Base-by-base conservation (phyloP, 2,797 vertebrate genomes). In the Hirundo rustica region DNA sequence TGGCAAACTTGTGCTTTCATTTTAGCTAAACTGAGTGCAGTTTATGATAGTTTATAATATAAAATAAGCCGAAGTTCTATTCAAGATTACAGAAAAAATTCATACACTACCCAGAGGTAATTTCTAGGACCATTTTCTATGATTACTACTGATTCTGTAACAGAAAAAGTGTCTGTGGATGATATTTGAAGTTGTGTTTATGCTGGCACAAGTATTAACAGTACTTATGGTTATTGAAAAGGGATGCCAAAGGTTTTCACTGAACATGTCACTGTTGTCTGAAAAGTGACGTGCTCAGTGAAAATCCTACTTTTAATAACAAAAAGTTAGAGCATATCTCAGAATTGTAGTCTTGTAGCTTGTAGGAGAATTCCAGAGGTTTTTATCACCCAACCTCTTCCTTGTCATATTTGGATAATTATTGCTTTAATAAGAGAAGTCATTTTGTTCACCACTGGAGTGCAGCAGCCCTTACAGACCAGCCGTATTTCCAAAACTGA, bases 81-180 rank as follows among this genome's bases (percentile, higher is more conserved):
- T 82, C 61, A 87, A 79, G 23, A 3, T 27, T 42, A 45, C 32
- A n/a, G 16, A 78, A 62, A 75, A 75, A 55, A 66, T n/a, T 51
- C 8, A 36, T 50, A 44, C 0, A 0, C 20, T 26, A 26, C 11
- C 5, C 19, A 61, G 17, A 62, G 4, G 47, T 50, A 50, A 73
- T 76, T 93, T 73, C 53, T 73, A 32, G 19, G 17, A 72, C 7
- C 14, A 55, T 72, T 94, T 77, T 27, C 32, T 66, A 11, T 60
- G 6, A 16, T 42, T 83, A 8, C 14, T 75, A 38, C 9, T 26
- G 15, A 70, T n/a, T 50, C 50, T 64, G 29, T 61, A 57, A 48
- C 9, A 68, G 22, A 62, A 16, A 62, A 75, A 13, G 0, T 47
- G 36, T 47, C 53, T 66, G 18, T 65, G 38, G 18, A 51, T 85